Percentiles rank a stretch among this genome's conserved stretches.
These are phyloP conservation scores for Leucophenga maculata DNA, from an alignment of 2,888 invertebrate genomes.

Conservation along the genomic window DNA sequence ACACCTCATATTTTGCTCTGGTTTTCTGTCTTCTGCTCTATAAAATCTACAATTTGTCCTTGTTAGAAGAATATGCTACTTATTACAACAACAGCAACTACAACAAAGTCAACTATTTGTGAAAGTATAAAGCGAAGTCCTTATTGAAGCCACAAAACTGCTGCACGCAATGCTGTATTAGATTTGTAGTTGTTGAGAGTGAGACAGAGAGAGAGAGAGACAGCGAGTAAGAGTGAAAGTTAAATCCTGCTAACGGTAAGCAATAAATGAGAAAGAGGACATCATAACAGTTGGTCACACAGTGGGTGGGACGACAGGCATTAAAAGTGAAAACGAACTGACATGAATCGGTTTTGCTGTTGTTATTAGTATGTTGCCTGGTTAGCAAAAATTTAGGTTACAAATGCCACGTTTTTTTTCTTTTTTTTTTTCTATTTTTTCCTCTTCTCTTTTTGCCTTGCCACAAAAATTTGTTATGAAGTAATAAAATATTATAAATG, in stretches of 20 bases:
- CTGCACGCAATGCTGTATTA: constrained; percentile 3
- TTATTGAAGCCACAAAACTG: not conserved
- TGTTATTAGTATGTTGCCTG: constrained; percentile 11
- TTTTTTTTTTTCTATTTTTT: too few species aligned
- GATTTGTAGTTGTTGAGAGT: not conserved
- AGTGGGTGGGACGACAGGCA: too few species aligned
- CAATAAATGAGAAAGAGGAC: too few species aligned
- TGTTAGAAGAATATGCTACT: constrained; percentile 32
- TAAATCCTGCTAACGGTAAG: too few species aligned
- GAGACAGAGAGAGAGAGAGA: too few species aligned
- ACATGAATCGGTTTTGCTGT: too few species aligned
- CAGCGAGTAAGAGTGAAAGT: too few species aligned
- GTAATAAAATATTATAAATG: constrained; percentile 39
- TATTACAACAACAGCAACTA: too few species aligned
- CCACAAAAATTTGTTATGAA: constrained; percentile 28
- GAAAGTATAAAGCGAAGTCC: not conserved
- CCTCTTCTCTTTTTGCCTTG: not conserved
- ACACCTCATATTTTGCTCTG: constrained; percentile 41
- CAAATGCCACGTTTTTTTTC: constrained; percentile 7
- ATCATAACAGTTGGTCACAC: too few species aligned
- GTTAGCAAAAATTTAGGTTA: constrained; percentile 32
- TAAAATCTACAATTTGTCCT: constrained; percentile 62
- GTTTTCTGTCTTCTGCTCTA: constrained; percentile 35
- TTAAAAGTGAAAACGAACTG: too few species aligned
- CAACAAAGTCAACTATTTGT: too few species aligned